phyloP scores from a whole-genome alignment of 2,797 vertebrate species.

The Bradypus variegatus region DNA sequence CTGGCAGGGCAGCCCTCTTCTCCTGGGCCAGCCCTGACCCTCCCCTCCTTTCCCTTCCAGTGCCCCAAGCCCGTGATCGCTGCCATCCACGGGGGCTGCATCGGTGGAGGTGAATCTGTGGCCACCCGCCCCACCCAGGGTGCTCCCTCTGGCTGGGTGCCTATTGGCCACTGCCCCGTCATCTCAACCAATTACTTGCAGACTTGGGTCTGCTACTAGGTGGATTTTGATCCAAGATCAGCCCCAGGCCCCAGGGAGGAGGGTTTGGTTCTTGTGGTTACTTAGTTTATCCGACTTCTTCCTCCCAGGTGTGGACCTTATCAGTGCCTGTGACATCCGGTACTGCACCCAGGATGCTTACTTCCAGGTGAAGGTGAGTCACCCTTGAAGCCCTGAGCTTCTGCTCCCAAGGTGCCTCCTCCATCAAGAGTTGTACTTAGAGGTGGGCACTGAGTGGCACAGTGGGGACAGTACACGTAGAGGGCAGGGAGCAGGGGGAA shows the following conservation, averaged over 20 bases:
- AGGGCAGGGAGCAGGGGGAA: background rate
- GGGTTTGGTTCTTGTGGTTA: no score
- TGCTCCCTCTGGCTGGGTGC: background rate
- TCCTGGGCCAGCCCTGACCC: background rate
- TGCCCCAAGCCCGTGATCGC: conserved; percentile 89
- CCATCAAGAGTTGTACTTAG: background rate
- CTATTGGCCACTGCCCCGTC: background rate
- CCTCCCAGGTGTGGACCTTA: conserved; percentile 83
- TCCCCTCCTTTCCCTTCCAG: conserved; percentile 61
- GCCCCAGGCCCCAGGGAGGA: accelerated
- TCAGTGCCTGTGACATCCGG: conserved; percentile 90
- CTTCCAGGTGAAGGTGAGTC: conserved; percentile 87
- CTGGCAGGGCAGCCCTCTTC: background rate
- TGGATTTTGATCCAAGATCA: background rate
- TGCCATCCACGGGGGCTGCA: conserved; percentile 82
- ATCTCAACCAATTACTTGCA: background rate
- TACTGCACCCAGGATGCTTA: conserved; percentile 86
- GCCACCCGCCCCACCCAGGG: background rate
- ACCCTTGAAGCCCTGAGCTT: background rate
- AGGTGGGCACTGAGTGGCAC: background rate
- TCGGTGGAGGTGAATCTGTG: conserved; percentile 81
- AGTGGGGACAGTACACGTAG: no score
- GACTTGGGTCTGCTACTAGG: background rate
- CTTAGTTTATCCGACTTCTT: background rate
- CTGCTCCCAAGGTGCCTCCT: background rate